Evolutionary conservation across 2,113 vertebrate species (phyloP), one percentile per base, ranked within the genome.

Genomic region (Axis porcinus): DNA sequence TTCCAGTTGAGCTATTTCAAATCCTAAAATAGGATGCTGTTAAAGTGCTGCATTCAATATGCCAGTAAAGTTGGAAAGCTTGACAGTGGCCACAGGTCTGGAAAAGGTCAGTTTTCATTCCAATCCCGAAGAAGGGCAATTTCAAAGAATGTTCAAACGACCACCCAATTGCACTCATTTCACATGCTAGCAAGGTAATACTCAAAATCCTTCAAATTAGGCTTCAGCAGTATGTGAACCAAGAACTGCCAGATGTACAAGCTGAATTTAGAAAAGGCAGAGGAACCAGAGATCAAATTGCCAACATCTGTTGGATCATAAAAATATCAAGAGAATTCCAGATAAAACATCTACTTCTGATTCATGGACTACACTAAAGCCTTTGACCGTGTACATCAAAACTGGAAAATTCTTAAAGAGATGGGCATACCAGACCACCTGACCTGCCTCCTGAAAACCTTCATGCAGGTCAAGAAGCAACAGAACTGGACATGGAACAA

Each of bases 121-220:
- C 33, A 67, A 10, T 67, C 16, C 33, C 7, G 0, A 67, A 67
- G 33, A n/a, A 67, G 2, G 33, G 62, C 62, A 67, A 67, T n/a
- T 17, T 19, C 16, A 4, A 67, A 67, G 62, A n/a, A 67, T 67
- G 33, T 2, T n/a, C 62, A 67, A 9, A n/a, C 0, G 0, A 67
- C 1, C 7, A n/a, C 62, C n/a, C 33, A 67, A 10, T 67, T 19
- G 3, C 62, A 67, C 7, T 67, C 33, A 67, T 5, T 19, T n/a
- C 7, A n/a, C 62, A 67, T 10, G 7, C 62, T 19, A 19, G 33
- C 33, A 67, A 67, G 33, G 33, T 67, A n/a, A 67, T 67, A 2
- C 33, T n/a, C 16, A n/a, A 67, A 67, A 67, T 67, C 16, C 62
- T 67, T n/a, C 16, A 33, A 67, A n/a, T n/a, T n/a, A 67, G 62